Conservation (phyloP, 2,113 vertebrate species). For the Pantherophis guttatus region DNA sequence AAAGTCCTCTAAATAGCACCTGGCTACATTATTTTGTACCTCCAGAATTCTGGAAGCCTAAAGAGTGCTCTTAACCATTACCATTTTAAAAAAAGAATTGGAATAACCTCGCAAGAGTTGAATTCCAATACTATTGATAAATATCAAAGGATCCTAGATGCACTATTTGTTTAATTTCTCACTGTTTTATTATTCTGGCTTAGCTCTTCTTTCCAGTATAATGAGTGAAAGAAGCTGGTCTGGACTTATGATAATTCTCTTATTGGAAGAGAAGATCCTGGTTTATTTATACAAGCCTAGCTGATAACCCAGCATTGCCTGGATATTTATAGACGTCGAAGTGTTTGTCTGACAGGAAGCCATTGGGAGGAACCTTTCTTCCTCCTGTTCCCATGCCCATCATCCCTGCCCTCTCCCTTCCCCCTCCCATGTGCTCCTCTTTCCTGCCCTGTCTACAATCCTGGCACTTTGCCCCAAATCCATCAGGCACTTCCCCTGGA, state of each 20-base stretch:
- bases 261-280: background rate
- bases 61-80: constrained; percentile 19
- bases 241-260: background rate
- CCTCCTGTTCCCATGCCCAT: too few species aligned
- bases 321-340: too few species aligned
- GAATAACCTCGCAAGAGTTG: background rate
- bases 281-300: background rate
- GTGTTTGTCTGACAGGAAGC: too few species aligned
- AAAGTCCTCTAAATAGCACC: constrained; percentile 45
- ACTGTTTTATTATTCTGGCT: background rate
- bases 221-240: background rate
- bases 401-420: too few species aligned
- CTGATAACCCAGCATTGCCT: too few species aligned
- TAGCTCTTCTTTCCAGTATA: background rate
- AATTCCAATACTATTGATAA: background rate
- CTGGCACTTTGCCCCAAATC: too few species aligned
- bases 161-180: background rate
- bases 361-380: too few species aligned
- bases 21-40: constrained; percentile 44
- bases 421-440: too few species aligned
- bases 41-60: constrained; percentile 29
- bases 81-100: background rate
- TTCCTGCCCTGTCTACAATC: too few species aligned
- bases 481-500: too few species aligned
- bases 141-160: background rate